These are phyloP conservation scores for Invenusta paracnida DNA, from an alignment of 2,888 invertebrate genomes.

Conservation along the genomic window DNA sequence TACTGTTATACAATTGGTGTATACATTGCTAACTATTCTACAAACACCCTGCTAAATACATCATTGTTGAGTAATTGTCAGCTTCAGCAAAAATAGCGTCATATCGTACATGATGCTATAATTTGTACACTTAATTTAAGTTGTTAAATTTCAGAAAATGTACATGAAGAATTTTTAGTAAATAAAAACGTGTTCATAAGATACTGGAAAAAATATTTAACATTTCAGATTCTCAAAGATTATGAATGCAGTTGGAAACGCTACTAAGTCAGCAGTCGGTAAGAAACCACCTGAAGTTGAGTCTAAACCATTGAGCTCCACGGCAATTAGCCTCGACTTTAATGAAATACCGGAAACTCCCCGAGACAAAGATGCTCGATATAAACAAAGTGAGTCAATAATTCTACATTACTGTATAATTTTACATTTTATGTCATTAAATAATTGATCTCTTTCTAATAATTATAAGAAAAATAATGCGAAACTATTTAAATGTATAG, in stretches of 20 bases:
- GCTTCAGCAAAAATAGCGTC: no score
- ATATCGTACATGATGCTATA: no score
- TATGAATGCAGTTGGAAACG: not conserved
- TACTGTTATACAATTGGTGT: no score
- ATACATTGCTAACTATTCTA: no score
- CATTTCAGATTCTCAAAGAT: not conserved
- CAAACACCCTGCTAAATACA: no score
- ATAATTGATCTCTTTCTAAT: no score
- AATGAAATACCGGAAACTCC: not conserved
- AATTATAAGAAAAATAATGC: no score
- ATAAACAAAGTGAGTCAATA: not conserved
- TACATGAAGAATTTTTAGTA: not conserved
- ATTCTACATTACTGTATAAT: no score
- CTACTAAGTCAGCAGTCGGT: not conserved
- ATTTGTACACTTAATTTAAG: no score
- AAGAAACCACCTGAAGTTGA: not conserved
- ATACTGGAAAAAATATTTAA: not conserved
- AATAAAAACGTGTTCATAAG: not conserved
- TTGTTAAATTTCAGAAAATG: not conserved
- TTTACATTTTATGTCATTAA: no score
- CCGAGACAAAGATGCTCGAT: not conserved
- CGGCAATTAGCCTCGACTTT: not conserved
- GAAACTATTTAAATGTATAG: not conserved
- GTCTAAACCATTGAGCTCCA: not conserved
- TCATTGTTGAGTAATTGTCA: no score